A percentile compares a stretch with the other conserved stretches of the same genome.
Conservation (phyloP, 2,113 vertebrate genomes). For the Oceanodroma tethys region DNA sequence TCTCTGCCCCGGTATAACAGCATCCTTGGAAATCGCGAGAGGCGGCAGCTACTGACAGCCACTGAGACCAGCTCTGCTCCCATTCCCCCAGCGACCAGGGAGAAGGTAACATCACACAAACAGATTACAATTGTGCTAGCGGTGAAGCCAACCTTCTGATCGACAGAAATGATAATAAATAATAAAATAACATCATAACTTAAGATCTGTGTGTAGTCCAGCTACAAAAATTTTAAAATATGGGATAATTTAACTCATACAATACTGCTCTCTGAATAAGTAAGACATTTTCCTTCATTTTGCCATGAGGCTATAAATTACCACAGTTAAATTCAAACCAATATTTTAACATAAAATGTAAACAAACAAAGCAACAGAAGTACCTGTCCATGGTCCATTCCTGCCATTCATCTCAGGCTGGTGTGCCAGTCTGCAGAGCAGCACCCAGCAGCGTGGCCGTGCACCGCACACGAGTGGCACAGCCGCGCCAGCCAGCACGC, state of each 20-base stretch:
- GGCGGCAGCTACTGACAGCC: not conserved
- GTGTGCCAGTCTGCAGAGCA: not conserved
- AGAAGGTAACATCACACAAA: constrained; percentile 46
- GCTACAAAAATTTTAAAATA: constrained; percentile 90
- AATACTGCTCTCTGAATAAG: constrained; percentile 81
- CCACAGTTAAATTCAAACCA: constrained; percentile 74
- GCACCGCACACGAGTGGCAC: not conserved
- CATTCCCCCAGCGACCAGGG: not conserved
- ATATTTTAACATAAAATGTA: constrained; percentile 78
- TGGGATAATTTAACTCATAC: constrained; percentile 89
- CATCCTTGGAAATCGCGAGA: not conserved
- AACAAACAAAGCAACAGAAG: constrained; percentile 78
- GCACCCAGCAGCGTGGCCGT: not conserved
- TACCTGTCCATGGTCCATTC: constrained; percentile 51
- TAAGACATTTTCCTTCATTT: constrained; percentile 82
- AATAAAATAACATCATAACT: constrained; percentile 89
- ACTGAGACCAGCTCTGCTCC: constrained; percentile 35
- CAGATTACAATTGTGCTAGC: constrained; percentile 77
- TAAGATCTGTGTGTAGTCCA: constrained; percentile 95
- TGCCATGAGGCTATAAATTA: constrained; percentile 80
- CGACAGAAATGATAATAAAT: constrained; percentile 81
- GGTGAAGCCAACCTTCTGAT: constrained; percentile 81
- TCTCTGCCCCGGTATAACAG: not conserved
- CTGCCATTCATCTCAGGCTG: constrained; percentile 49
- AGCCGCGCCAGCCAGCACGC: not conserved